Evolutionary conservation across 1,140 invertebrate species (phyloP), one percentile per base, ranked within the genome.

Genomic region (Colletes latitarsis): DNA sequence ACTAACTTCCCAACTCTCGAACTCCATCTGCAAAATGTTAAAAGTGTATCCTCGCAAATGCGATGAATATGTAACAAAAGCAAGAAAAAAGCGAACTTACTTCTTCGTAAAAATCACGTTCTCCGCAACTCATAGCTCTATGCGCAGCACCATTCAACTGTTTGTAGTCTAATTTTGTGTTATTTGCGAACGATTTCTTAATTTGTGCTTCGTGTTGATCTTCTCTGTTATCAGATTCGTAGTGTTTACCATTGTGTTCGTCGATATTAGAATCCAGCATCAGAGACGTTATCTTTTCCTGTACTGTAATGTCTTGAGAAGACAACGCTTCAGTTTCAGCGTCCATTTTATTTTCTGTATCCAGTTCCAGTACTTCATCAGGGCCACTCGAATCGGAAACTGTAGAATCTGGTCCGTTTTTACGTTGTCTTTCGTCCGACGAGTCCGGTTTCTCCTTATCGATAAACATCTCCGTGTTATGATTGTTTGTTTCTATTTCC

Each of bases 1-100:
- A 53, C 89, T 92, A 19, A 93, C 87, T 83, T 90, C 88, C 92
- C 92, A 93, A 60, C 85, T 88, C 60, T 92, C 91, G 43, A 93
- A 93, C 76, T 93, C 92, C 79, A 90, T 87, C 89, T 93, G 9
- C 58, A 68, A 76, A 82, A 76, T 39, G 55, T 70, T 46, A n/a
- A 55, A 53, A 41, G 39, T n/a, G 39, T 55, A 21, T 1, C 14
- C 67, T 10, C 52, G 10, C 21, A 19, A 43, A 19, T 15, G 2
- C 14, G 10, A 55, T 8, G 0, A 79, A 77, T 57, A 3, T 57
- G n/a, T 9, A 53, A 49, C 4, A 46, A 15, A 39, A 63, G 60
- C 1, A 19, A 4, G n/a, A 77, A 43, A 58, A 71, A 49, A 14
- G 5, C 43, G 9, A 39, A 43, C 15, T n/a, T 83, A 90, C 92